Evolutionary conservation across 2,797 vertebrate genomes (phyloP).

Genomic region (Peromyscus eremicus): DNA sequence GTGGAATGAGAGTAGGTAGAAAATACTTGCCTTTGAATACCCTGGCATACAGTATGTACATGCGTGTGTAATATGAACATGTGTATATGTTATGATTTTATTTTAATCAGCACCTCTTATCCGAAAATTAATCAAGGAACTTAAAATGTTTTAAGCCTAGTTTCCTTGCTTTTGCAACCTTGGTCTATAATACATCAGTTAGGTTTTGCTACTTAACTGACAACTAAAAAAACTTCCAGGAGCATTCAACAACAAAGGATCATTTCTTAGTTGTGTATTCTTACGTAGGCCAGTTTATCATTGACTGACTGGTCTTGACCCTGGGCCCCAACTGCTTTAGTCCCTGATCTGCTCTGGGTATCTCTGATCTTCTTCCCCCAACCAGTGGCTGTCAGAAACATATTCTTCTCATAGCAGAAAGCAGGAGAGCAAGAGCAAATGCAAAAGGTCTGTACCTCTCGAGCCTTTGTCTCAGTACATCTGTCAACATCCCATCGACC

Average conservation of each 20-base stretch:
- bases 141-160: neutral
- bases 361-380: neutral
- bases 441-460: neutral
- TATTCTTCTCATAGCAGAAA: neutral
- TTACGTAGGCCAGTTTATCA: neutral
- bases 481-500: neutral
- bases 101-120: neutral
- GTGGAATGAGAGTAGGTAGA: neutral
- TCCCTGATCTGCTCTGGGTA: neutral
- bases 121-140: neutral
- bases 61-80: neutral
- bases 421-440: neutral
- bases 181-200: neutral
- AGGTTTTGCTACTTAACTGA: neutral
- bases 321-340: neutral
- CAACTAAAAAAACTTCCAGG: neutral
- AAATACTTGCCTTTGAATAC: conserved; percentile 10
- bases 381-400: neutral
- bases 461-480: neutral
- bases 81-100: neutral
- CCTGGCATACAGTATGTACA: neutral
- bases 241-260: neutral
- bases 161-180: neutral
- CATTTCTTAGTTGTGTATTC: neutral
- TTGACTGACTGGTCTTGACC: too few species aligned